Evolutionary conservation across 1,140 invertebrate species (phyloP), one percentile per base, ranked within the genome.

Genomic region (Tetragnatha versicolor): DNA sequence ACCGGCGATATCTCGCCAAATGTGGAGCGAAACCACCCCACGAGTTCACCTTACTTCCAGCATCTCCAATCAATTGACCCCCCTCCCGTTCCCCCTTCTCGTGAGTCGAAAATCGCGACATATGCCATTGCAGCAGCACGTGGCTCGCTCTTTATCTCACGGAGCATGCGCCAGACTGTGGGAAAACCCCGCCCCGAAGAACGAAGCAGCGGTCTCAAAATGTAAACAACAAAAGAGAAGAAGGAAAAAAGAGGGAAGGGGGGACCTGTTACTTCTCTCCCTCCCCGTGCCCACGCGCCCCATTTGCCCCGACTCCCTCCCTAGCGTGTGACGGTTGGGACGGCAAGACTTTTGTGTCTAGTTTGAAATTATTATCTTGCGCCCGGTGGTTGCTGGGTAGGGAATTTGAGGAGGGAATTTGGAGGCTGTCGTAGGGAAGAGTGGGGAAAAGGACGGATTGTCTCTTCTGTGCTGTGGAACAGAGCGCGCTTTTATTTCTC

Each of bases 161-260:
- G 33, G 39, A 39, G 60, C 73, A 65, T 66, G 60, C 73, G 42
- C 29, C 42, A 47, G 33, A 77, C 45, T 77, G 73, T 77, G 73
- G 73, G 73, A 77, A 77, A 77, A 77, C 73, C 66, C 73, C 73
- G 73, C 73, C 73, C 73, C 61, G 37, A n/a, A n/a, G 42, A 20
- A 20, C 12, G 20, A 69, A 73, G 49, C 25, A 61, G 55, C 55
- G 70, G 70, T 37, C 55, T 35, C 39, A 37, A 39, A 73, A 42
- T 61, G 70, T 73, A 73, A 73, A 73, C 70, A 73, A 73, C 53
- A 42, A 31, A 42, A 37, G 31, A 66, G n/a, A n/a, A n/a, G n/a
- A n/a, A n/a, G n/a, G n/a, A n/a, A n/a, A n/a, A n/a, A n/a, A n/a
- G 25, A 53, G 17, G 20, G 47, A 42, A 65, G 37, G 69, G 53